phyloP scores from a whole-genome alignment of 1,140 invertebrate genomes.

The Sarcophaga peregrina region DNA sequence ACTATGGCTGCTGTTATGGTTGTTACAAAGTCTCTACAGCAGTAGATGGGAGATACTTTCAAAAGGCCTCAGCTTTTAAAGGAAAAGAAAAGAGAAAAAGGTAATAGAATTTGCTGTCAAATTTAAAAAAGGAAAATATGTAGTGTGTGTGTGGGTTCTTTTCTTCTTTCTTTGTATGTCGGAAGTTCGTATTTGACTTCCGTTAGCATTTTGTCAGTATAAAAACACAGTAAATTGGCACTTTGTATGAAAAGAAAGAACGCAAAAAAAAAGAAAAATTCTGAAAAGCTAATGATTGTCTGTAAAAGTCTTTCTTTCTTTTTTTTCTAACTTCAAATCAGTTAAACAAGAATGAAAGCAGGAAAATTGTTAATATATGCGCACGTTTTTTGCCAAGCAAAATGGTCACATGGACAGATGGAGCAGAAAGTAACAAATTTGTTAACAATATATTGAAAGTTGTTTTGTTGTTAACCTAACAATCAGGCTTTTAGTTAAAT shows the following conservation, averaged over 20 bases:
- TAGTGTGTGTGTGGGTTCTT: no score
- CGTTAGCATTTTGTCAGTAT: constrained; percentile 41
- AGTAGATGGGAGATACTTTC: neutral
- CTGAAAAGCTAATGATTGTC: constrained; percentile 35
- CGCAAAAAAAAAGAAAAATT: no score
- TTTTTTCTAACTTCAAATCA: no score
- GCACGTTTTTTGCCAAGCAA: neutral
- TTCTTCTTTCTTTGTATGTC: neutral
- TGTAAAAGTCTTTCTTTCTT: neutral
- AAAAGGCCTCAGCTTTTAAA: no score
- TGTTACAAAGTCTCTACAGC: neutral
- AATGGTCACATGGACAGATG: neutral
- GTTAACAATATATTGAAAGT: neutral
- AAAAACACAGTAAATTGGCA: constrained; percentile 31
- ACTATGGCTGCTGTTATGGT: no score
- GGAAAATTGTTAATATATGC: constrained; percentile 25
- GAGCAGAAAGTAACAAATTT: neutral
- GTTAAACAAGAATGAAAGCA: neutral
- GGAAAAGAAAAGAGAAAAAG: neutral
- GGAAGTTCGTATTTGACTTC: constrained; percentile 41
- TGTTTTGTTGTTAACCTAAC: constrained; percentile 30
- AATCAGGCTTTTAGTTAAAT: neutral
- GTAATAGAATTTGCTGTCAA: constrained; percentile 35
- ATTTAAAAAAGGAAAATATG: neutral
- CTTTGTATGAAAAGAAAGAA: constrained; percentile 29